Evolutionary conservation across 2,888 invertebrate species (phyloP), one percentile per base, ranked within the genome.

Genomic region (Pteria penguin): DNA sequence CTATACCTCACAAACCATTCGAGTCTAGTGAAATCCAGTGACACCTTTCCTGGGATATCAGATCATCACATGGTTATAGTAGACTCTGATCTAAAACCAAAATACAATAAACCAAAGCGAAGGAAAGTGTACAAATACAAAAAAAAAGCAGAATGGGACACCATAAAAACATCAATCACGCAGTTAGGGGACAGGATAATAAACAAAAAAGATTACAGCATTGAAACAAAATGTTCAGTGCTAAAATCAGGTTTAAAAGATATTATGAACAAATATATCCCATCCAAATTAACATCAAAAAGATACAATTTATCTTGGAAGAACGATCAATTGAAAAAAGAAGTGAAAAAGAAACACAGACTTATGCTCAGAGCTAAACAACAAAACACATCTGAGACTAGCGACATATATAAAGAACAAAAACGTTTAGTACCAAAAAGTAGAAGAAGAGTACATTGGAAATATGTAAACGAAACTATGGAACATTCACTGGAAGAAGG

Each of bases 221-320:
- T 67, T 2, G 1, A 67, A 5, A 54, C 1, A 24, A 54, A 11
- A 18, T 1, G 55, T 52, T 29, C 24, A 0, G 52, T 54, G 0
- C 31, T 55, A 2, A 67, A 67, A 22, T 0, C 52, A 27, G 55
- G 55, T 29, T n/a, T 26, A 24, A 45, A 3, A 2, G 54, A 27
- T 4, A 67, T 55, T 1, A 54, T 67, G 0, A 29, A 58, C 18
- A 24, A 58, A 3, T 57, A 68, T 33, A 26, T 58, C 14, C 68
- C 68, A 58, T 32, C 36, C 2, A 68, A 68, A 33, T 33, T 57
- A 33, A 68, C 68, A 68, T 58, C 26, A 14, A 58, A 33, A 18
- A 55, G 68, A 58, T 54, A 68, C 24, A 68, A 57, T 33, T n/a
- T 58, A 33, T 33, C 57, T 5, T 68, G 68, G 58, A 58, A 57